A percentile compares a stretch with the other conserved stretches of the same genome.
Evolutionary conservation across 2,797 vertebrate species (phyloP).

Genomic region (Bovichtus variegatus): DNA sequence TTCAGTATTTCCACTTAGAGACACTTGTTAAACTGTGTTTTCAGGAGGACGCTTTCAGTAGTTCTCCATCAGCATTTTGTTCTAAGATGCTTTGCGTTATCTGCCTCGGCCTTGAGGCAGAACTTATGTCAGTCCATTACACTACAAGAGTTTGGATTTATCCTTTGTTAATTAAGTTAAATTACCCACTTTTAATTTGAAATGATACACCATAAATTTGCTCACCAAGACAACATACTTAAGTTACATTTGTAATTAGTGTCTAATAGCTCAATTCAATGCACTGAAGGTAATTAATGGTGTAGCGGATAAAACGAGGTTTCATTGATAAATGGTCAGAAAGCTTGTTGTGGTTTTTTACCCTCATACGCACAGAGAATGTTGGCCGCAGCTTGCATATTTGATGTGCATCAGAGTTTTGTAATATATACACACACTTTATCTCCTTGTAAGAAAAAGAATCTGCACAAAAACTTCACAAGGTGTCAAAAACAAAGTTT

Average conservation of each 20-base stretch:
- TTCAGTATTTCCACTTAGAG: not conserved
- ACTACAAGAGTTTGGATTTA: constrained; percentile 54
- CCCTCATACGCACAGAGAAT: constrained; percentile 29
- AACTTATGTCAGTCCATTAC: constrained; percentile 7
- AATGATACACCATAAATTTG: not conserved
- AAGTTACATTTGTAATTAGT: constrained; percentile 45
- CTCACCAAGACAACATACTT: not conserved
- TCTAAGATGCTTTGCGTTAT: constrained; percentile 11
- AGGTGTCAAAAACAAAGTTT: constrained; percentile 49
- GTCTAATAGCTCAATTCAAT: constrained; percentile 37
- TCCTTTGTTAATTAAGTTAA: constrained; percentile 12
- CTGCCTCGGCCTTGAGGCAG: not conserved
- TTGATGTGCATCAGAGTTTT: constrained; percentile 59
- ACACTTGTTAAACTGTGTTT: not conserved
- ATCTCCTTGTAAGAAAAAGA: constrained; percentile 62
- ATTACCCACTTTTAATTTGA: not conserved
- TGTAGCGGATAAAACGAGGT: constrained; percentile 15
- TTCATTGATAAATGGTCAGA: constrained; percentile 21
- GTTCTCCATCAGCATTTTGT: constrained; percentile 9
- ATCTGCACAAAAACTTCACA: constrained; percentile 73
- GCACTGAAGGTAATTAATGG: constrained; percentile 26
- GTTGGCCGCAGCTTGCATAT: constrained; percentile 47
- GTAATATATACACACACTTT: constrained; percentile 69
- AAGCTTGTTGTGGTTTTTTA: constrained; percentile 25
- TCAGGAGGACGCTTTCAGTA: not conserved